Percentiles rank a stretch among this genome's conserved stretches.
Conservation (phyloP, 2,888 invertebrate genomes). For the Archips crataeganus region DNA sequence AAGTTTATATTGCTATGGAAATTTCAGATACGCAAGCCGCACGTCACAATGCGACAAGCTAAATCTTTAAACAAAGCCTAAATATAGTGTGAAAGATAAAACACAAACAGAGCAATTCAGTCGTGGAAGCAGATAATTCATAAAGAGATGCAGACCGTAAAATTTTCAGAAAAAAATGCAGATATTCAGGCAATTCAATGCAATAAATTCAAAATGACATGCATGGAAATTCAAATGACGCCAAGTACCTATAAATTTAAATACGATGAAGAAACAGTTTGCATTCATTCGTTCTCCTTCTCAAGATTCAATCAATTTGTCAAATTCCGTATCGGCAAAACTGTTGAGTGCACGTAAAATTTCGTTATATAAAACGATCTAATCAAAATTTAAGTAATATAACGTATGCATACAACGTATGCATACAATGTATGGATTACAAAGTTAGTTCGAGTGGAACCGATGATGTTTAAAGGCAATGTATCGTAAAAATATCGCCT, state of each 20-base stretch:
- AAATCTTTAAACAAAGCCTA: slow-evolving; percentile 19
- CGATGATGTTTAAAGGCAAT: slow-evolving; percentile 17
- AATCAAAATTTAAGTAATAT: not conserved
- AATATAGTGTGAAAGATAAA: slow-evolving; percentile 19
- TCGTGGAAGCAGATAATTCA: not conserved
- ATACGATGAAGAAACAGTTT: not conserved
- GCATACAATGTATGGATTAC: not conserved
- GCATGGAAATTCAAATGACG: not conserved
- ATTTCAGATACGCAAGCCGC: slow-evolving; percentile 7
- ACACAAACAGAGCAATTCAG: slow-evolving; percentile 7
- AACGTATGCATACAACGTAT: not conserved
- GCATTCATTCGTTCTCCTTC: not conserved
- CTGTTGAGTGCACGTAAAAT: not conserved
- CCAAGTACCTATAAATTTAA: not conserved
- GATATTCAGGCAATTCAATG: not conserved
- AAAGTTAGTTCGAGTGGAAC: slow-evolving; percentile 23
- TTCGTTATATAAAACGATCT: not conserved
- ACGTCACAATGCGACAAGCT: slow-evolving; percentile 27
- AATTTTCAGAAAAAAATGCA: not conserved
- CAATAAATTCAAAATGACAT: not conserved
- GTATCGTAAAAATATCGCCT: slow-evolving; percentile 31
- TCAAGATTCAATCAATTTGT: not conserved
- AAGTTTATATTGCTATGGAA: slow-evolving; percentile 22
- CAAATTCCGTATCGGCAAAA: not conserved
- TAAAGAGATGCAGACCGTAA: not conserved